These are phyloP conservation scores for Parazoanthus swiftii DNA, from an alignment of 92 coral and sea anemone species.

Conservation along the genomic window DNA sequence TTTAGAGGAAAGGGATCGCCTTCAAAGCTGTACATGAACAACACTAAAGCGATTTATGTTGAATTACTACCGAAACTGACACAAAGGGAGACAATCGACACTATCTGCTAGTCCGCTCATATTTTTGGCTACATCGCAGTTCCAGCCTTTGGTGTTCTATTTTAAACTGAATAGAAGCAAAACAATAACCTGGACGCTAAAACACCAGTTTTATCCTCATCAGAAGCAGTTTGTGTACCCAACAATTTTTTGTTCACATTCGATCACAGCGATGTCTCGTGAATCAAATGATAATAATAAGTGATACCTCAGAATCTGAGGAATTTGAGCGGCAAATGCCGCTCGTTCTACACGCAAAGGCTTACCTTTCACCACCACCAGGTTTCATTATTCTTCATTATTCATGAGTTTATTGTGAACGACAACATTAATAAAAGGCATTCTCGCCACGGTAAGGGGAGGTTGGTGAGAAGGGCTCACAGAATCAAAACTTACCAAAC, in stretches of 20 bases:
- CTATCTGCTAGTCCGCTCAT: neutral
- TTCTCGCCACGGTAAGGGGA: conserved; percentile 6
- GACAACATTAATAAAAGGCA: conserved; percentile 39
- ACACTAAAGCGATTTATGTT: neutral
- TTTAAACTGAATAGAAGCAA: conserved; percentile 28
- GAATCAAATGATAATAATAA: neutral
- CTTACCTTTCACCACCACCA: conserved; percentile 50
- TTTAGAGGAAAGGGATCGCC: neutral
- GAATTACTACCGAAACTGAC: neutral
- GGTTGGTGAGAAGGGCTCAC: conserved; percentile 27
- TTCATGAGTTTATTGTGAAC: conserved; percentile 68
- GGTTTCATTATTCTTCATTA: conserved; percentile 95
- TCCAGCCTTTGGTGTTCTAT: neutral
- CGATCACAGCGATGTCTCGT: neutral
- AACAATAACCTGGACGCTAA: conserved; percentile 22
- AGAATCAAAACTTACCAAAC: conserved; percentile 5
- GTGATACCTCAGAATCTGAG: conserved; percentile 27
- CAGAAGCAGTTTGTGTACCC: neutral
- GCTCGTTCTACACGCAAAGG: conserved; percentile 61
- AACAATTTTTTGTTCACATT: conserved; percentile 4
- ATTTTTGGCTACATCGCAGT: neutral
- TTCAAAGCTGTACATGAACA: neutral
- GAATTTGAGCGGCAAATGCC: conserved; percentile 42
- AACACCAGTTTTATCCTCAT: conserved; percentile 3
- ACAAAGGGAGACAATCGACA: conserved; percentile 6